These are phyloP conservation scores for Protonemura montana DNA, from an alignment of 2,888 invertebrate species.

Conservation along the genomic window DNA sequence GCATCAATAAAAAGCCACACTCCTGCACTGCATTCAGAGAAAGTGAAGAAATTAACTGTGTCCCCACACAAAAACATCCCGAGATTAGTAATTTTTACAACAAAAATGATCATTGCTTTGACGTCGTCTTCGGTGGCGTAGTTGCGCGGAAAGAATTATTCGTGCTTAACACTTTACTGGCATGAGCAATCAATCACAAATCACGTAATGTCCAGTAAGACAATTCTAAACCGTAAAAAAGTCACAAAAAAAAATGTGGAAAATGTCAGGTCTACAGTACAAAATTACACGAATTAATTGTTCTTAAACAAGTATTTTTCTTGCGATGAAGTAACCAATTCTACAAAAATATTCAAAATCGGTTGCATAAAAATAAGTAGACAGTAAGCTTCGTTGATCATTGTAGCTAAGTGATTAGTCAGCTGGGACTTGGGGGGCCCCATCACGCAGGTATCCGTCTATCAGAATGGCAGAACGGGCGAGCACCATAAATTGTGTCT, in stretches of 20 bases:
- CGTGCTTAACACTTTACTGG: background rate
- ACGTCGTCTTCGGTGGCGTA: background rate
- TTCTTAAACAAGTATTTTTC: background rate
- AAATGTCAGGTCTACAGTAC: background rate
- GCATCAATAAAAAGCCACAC: background rate
- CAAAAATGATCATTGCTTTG: conserved; percentile 1
- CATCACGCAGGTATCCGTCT: background rate
- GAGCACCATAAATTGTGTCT: background rate
- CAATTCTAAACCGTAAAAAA: too few species aligned
- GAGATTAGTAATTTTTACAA: conserved; percentile 21
- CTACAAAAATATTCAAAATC: background rate
- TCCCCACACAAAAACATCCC: conserved; percentile 21
- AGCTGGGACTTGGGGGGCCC: too few species aligned
- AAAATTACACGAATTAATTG: background rate
- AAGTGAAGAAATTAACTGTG: conserved; percentile 8
- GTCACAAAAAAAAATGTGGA: background rate
- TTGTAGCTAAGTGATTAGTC: background rate
- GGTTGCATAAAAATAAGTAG: background rate
- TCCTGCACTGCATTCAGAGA: background rate
- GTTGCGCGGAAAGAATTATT: background rate
- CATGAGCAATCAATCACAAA: background rate
- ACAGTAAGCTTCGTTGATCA: background rate
- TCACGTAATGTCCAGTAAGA: background rate
- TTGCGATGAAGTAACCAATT: background rate
- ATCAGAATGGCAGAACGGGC: background rate